These are phyloP conservation scores for Phallusia fumigata DNA, from an alignment of 23 tunicate genomes.

Conservation along the genomic window DNA sequence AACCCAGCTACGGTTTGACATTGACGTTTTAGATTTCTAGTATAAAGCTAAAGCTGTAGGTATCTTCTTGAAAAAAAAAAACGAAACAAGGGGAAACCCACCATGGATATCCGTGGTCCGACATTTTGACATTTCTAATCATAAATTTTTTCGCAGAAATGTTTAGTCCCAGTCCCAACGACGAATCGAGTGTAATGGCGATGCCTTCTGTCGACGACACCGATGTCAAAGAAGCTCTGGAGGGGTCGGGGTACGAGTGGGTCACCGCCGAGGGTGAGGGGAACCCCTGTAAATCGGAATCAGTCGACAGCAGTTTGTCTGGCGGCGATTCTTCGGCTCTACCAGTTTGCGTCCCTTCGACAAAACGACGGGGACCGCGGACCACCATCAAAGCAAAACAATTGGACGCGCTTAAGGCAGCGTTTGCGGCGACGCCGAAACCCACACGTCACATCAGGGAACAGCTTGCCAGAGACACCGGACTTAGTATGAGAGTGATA, in stretches of 20 bases:
- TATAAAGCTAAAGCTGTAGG: no score
- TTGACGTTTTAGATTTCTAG: no score
- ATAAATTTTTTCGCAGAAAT: no score
- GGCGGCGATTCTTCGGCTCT: neutral
- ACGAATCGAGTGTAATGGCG: no score
- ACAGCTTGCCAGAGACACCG: conserved; percentile 65
- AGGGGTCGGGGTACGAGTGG: neutral
- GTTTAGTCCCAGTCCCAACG: no score
- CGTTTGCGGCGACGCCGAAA: conserved; percentile 54
- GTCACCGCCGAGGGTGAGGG: neutral
- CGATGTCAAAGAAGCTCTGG: neutral
- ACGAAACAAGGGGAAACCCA: no score
- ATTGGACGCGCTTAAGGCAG: conserved; percentile 53
- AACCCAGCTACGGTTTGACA: no score
- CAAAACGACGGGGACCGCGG: conserved; percentile 68
- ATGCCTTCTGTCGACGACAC: no score
- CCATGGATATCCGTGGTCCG: no score
- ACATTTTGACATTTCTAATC: no score
- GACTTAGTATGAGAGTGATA: conserved; percentile 71
- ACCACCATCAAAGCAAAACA: conserved; percentile 80
- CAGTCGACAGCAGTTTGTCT: neutral
- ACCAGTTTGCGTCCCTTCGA: neutral
- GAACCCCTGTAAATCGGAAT: neutral
- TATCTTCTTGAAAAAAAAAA: no score
- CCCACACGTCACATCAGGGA: conserved; percentile 77